Conservation (phyloP, 1,140 invertebrate species). For the Gonioctena quinquepunctata region DNA sequence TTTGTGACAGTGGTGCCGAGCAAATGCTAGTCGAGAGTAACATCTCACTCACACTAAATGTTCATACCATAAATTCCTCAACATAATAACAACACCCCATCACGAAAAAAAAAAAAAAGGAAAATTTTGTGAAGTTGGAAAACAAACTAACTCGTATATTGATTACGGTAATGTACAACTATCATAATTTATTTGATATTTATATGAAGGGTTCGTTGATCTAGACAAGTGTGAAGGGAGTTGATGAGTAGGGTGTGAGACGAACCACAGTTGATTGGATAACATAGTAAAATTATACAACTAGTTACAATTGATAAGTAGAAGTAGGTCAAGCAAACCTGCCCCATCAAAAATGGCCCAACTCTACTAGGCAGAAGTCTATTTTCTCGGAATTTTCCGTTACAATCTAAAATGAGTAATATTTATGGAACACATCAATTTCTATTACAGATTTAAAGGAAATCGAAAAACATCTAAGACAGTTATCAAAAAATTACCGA, state of each 20-base stretch:
- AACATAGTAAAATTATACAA: slow-evolving; percentile 20
- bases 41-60: slow-evolving; percentile 32
- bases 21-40: slow-evolving; percentile 22
- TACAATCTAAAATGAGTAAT: neutral
- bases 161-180: slow-evolving; percentile 4
- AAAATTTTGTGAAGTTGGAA: slow-evolving; percentile 8
- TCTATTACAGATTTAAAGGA: too few species aligned
- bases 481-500: too few species aligned
- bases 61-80: slow-evolving; percentile 23
- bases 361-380: too few species aligned
- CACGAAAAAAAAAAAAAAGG: neutral
- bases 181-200: slow-evolving; percentile 13
- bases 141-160: neutral
- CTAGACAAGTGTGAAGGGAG: slow-evolving; percentile 44
- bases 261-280: slow-evolving; percentile 44
- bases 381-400: neutral
- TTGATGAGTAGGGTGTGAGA: slow-evolving; percentile 50
- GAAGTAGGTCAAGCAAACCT: neutral
- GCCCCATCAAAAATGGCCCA: slow-evolving; percentile 6
- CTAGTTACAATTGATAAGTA: slow-evolving; percentile 14
- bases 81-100: slow-evolving; percentile 40
- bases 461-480: too few species aligned
- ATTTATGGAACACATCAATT: too few species aligned
- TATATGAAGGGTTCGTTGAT: slow-evolving; percentile 42
- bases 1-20: slow-evolving; percentile 27